Conservation (phyloP, 2,888 invertebrate species). For the Chaitophorus viminalis region DNA sequence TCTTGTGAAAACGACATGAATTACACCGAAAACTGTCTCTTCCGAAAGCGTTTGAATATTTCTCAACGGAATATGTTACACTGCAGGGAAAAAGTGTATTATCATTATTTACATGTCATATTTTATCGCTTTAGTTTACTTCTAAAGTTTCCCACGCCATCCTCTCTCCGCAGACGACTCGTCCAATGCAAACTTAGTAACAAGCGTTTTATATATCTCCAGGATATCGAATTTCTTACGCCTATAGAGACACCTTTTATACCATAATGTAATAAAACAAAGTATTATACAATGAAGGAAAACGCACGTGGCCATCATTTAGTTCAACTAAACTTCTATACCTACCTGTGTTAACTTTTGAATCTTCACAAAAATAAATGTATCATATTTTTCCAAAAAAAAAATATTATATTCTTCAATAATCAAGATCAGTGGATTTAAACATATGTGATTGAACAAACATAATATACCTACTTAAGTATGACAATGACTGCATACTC, state of each 20-base stretch:
- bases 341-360: neutral
- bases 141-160: neutral
- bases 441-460: no score
- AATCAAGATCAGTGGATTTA: neutral
- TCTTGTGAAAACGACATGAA: neutral
- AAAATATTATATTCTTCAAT: neutral
- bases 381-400: neutral
- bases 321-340: neutral
- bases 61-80: neutral
- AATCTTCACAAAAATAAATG: neutral
- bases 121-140: slow-evolving; percentile 42
- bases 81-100: slow-evolving; percentile 19
- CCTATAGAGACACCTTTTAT: slow-evolving; percentile 4
- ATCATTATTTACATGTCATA: slow-evolving; percentile 42
- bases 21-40: neutral
- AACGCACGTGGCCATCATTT: neutral
- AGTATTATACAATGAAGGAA: slow-evolving; percentile 4
- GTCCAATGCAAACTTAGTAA: neutral
- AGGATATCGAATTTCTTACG: slow-evolving; percentile 33
- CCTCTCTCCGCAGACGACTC: neutral
- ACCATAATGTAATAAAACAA: slow-evolving; percentile 31
- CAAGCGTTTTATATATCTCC: neutral
- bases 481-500: no score
- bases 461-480: no score
- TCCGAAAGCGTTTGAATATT: slow-evolving; percentile 17